Evolutionary conservation across 2,113 vertebrate species (phyloP), one percentile per base, ranked within the genome.

Genomic region (Dasyurus viverrinus): DNA sequence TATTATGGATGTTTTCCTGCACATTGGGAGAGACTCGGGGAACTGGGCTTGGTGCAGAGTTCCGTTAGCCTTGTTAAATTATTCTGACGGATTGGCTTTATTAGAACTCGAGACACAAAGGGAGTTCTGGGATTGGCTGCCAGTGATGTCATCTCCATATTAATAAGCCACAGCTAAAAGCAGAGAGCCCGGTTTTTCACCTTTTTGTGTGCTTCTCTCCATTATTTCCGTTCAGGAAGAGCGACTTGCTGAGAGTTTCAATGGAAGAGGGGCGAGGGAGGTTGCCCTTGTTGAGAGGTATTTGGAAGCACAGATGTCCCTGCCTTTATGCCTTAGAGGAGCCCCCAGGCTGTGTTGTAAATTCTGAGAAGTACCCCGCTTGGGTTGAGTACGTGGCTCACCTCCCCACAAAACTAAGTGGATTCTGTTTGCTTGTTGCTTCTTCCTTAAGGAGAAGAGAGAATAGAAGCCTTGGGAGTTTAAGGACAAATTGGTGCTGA

Each of bases 101-200:
- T 98, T 98, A 97, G 97, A 96, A 97, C 97, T 96, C 95, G 95
- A 98, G 97, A 97, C 97, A 98, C 97, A 97, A 98, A 98, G 97
- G 94, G 55, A 96, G 94, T 53, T 84, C 95, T 91, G 96, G 95
- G 97, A 98, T 98, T 98, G 98, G 98, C 95, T 98, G 46, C 0
- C 57, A 94, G 97, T 98, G 98, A 98, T 98, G 97, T 98, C 98
- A 98, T 98, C 94, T 94, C 93, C 95, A 30, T 90, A 90, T 90
- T 90, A 47, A 90, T 6, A 97, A 97, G 94, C 96, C 95, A 95
- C 95, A 94, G 96, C 94, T 93, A 92, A 94, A 95, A 0, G 1
- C 93, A 96, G 91, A 94, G 93, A 96, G 54, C 90, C 14, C 0
- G 68, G 91, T 92, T 94, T 97, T 94, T 93, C 93, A 92, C 16